These are phyloP conservation scores for Probosciger aterrimus DNA, from an alignment of 2,113 vertebrate species.

Conservation along the genomic window DNA sequence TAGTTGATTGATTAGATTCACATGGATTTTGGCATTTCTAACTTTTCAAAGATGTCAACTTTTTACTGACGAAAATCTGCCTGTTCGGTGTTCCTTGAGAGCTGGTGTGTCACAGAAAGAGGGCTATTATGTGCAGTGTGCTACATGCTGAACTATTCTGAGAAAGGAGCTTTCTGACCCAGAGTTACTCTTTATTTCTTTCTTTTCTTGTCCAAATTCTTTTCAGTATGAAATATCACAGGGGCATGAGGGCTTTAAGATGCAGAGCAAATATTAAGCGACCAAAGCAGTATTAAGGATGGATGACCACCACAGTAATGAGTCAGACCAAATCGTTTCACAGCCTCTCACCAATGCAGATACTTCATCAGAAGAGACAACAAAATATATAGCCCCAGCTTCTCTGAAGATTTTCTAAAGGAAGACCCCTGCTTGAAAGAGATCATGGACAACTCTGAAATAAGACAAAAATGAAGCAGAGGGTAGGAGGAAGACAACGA, in stretches of 20 bases:
- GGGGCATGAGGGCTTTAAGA: neutral
- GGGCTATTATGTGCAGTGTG: neutral
- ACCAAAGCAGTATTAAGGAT: neutral
- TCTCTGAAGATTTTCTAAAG: neutral
- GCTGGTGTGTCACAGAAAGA: neutral
- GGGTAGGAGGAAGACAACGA: neutral
- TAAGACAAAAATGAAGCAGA: neutral
- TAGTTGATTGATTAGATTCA: neutral
- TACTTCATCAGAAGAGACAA: neutral
- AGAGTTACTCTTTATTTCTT: neutral
- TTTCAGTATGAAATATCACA: neutral
- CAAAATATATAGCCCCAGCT: neutral
- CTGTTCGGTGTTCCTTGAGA: neutral
- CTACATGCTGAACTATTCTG: neutral
- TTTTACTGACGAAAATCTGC: neutral
- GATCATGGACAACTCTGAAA: neutral
- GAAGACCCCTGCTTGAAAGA: neutral
- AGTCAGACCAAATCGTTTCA: neutral
- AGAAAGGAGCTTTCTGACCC: neutral
- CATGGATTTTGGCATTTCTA: neutral
- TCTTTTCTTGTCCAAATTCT: neutral
- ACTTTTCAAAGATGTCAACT: neutral
- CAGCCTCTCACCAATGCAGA: neutral
- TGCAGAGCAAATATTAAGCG: neutral
- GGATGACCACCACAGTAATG: fast-evolving